Percentiles rank a stretch among this genome's conserved stretches.
Conservation (phyloP, 2,888 invertebrate genomes). For the Zygaena filipendulae region DNA sequence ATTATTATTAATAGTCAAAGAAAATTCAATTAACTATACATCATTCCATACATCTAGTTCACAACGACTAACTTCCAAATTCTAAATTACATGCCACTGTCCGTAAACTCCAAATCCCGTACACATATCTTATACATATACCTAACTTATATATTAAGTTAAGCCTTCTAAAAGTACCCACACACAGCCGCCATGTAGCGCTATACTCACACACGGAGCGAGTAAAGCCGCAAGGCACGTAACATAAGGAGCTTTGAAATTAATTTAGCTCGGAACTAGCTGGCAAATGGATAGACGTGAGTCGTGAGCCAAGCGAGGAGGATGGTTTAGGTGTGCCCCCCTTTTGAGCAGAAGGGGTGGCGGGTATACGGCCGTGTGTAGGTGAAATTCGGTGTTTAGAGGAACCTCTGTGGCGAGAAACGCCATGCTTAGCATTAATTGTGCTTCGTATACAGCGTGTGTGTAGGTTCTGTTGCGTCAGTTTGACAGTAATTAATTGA, state of each 20-base stretch:
- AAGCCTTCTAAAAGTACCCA: slow-evolving; percentile 51
- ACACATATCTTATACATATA: slow-evolving; percentile 25
- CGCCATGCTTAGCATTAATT: slow-evolving; percentile 53
- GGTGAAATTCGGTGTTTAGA: slow-evolving; percentile 64
- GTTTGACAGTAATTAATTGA: too few relatives aligned
- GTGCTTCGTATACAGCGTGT: too few relatives aligned
- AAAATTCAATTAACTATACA: too few relatives aligned
- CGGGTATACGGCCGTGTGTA: slow-evolving; percentile 28
- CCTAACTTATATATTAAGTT: slow-evolving; percentile 38
- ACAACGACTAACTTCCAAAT: too few relatives aligned
- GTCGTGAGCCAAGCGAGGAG: slow-evolving; percentile 54
- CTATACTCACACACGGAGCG: slow-evolving; percentile 39
- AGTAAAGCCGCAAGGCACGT: slow-evolving; percentile 67
- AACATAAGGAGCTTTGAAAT: slow-evolving; percentile 70
- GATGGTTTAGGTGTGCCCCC: slow-evolving; percentile 25
- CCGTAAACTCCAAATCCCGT: slow-evolving; percentile 40
- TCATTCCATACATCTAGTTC: too few relatives aligned
- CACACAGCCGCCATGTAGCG: too few relatives aligned
- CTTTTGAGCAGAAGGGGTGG: slow-evolving; percentile 19
- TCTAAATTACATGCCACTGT: slow-evolving; percentile 56
- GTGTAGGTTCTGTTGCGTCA: too few relatives aligned
- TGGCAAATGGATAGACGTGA: slow-evolving; percentile 70
- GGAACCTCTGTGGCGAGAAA: slow-evolving; percentile 57
- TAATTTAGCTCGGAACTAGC: slow-evolving; percentile 70
- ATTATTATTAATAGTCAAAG: too few relatives aligned